Conservation (phyloP, 1,140 invertebrate species). For the Dufourea novaeangliae region DNA sequence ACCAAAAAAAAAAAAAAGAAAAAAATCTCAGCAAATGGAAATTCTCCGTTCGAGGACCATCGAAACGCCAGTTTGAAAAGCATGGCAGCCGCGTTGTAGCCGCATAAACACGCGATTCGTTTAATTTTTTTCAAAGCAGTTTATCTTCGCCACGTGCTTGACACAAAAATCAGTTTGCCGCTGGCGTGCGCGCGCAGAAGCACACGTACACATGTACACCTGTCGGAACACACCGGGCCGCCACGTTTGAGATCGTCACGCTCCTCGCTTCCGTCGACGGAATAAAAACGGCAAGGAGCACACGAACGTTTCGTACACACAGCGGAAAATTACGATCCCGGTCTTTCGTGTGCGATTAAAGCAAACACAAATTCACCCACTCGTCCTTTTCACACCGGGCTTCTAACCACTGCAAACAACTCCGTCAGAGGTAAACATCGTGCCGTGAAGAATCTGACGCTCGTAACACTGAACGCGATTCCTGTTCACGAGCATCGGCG, state of each 20-base stretch:
- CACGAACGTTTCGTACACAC: conserved; percentile 36
- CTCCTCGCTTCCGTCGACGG: not conserved
- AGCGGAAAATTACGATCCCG: conserved; percentile 52
- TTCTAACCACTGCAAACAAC: conserved; percentile 49
- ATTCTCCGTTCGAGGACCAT: conserved; percentile 26
- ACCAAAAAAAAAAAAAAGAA: too few species aligned
- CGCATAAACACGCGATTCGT: conserved; percentile 44
- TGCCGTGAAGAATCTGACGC: conserved; percentile 9
- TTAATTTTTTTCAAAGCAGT: conserved; percentile 50
- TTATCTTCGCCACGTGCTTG: conserved; percentile 37
- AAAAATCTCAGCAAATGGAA: conserved; percentile 17
- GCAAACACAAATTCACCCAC: conserved; percentile 51
- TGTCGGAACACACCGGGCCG: not conserved
- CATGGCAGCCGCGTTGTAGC: conserved; percentile 29
- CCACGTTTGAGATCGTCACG: not conserved
- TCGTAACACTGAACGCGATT: not conserved
- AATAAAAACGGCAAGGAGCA: conserved; percentile 37
- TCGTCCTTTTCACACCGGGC: conserved; percentile 36
- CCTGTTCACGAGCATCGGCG: not conserved
- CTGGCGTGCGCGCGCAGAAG: not conserved
- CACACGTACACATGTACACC: too few species aligned
- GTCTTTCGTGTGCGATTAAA: conserved; percentile 47
- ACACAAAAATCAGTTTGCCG: conserved; percentile 42
- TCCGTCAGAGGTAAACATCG: conserved; percentile 17
- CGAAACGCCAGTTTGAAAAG: conserved; percentile 26